Evolutionary conservation across 2,113 vertebrate species (phyloP), one percentile per base, ranked within the genome.

Genomic region (Barbus barbus): DNA sequence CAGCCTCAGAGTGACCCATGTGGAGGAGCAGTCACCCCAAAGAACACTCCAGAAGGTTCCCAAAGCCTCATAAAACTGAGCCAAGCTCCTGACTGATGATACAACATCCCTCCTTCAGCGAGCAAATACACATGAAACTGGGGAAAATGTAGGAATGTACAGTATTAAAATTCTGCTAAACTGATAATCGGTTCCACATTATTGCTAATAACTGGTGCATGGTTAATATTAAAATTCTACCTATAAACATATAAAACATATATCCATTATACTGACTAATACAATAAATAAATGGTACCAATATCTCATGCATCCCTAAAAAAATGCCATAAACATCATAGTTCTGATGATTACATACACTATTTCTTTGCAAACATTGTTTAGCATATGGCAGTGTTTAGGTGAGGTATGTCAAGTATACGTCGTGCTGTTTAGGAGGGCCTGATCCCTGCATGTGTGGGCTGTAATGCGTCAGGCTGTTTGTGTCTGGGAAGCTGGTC

Each of bases 1-100:
- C 96, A 96, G 94, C 93, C 92, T 95, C 93, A 95, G 95, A 96
- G 94, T 94, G 93, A 94, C 96, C 94, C 93, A 94, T 93, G 92
- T 92, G 91, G 51, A 63, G 92, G 92, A 90, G 91, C 92, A 80
- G 77, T 61, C 76, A 56, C 78, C 81, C 84, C 74, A 83, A 65
- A 78, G 81, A 92, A 93, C 90, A 92, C 93, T 92, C 92, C 93
- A 93, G 93, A 94, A 94, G 92, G 92, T 92, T 93, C 90, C 90
- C 88, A 90, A 78, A 82, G 92, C 90, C 89, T 89, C 77, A 80
- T 82, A 81, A 82, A 90, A 89, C 91, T 91, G 91, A 90, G 93
- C 93, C 93, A 94, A 93, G n/a, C 91, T 93, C 92, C 93, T 92
- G 92, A 92, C 92, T 92, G 14, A 38, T 24, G 44, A 67, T 86